Percentiles rank a stretch among this genome's conserved stretches.
Conservation (phyloP, 2,113 vertebrate genomes). For the Strigops habroptila region DNA sequence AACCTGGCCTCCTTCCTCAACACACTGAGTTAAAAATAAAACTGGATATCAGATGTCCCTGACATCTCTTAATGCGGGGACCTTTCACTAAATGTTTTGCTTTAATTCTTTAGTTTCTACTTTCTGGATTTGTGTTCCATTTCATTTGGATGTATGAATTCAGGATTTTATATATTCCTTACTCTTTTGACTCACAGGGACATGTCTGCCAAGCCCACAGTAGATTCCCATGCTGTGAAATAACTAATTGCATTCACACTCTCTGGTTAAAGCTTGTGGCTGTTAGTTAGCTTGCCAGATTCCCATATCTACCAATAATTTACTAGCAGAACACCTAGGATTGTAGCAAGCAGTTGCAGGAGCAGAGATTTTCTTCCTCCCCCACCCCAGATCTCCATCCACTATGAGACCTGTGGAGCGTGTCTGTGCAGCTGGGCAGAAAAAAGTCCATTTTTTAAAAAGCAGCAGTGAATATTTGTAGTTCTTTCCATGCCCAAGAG, state of each 20-base stretch:
- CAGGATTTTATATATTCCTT: not conserved
- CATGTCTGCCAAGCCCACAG: not conserved
- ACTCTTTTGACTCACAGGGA: not conserved
- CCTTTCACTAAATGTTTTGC: not conserved
- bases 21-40: not conserved
- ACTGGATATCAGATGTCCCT: not conserved
- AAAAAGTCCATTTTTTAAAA: not conserved
- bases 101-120: not conserved
- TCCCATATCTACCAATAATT: not conserved
- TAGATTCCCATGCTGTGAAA: not conserved
- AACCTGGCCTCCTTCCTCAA: not conserved
- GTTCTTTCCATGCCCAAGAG: not conserved
- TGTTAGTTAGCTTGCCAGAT: not conserved
- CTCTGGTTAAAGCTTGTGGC: not conserved
- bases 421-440: fast-evolving
- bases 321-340: not conserved
- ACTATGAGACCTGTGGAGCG: not conserved
- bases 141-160: not conserved
- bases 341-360: not conserved
- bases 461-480: not conserved
- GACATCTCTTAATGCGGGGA: not conserved
- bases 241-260: not conserved
- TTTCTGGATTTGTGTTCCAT: not conserved
- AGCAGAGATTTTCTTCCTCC: not conserved
- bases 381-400: not conserved